Evolutionary conservation across 2,888 invertebrate species (phyloP).

Genomic region (Eilema sororculum): DNA sequence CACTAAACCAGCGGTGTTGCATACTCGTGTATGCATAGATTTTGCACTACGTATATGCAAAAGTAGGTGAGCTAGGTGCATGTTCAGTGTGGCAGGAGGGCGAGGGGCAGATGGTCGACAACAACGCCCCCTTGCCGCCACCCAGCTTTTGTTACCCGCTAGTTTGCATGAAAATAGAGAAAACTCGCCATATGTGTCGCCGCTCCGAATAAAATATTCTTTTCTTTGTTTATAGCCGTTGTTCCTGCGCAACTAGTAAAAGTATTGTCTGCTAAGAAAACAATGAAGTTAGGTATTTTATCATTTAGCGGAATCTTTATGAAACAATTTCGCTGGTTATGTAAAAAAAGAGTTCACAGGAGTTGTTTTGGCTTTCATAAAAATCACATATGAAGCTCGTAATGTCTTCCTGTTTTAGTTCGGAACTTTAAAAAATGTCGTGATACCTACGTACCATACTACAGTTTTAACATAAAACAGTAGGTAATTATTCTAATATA

Average conservation of each 20-base stretch:
- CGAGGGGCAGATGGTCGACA: constrained; percentile 66
- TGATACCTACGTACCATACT: background rate
- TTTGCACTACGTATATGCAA: constrained; percentile 20
- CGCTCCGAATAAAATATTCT: constrained; percentile 81
- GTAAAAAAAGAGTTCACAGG: constrained; percentile 53
- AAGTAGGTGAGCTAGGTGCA: constrained; percentile 56
- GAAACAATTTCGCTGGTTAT: constrained; percentile 56
- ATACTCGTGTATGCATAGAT: background rate
- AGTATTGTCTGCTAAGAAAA: constrained; percentile 73
- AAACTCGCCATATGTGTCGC: constrained; percentile 80
- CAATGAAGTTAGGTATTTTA: constrained; percentile 68
- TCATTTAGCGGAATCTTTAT: constrained; percentile 55
- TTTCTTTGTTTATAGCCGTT: constrained; percentile 77
- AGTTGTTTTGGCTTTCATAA: constrained; percentile 37
- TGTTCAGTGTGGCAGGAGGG: constrained; percentile 69
- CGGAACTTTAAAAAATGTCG: background rate
- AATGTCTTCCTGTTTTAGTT: constrained; percentile 42
- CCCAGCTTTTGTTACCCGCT: constrained; percentile 76
- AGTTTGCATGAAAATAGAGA: constrained; percentile 83
- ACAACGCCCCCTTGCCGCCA: constrained; percentile 58
- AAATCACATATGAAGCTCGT: constrained; percentile 41
- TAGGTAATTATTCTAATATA: background rate
- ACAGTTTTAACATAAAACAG: background rate
- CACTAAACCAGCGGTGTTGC: background rate
- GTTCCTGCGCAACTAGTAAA: constrained; percentile 76